Conservation (phyloP, 2,797 vertebrate genomes). For the Tenualosa ilisha region DNA sequence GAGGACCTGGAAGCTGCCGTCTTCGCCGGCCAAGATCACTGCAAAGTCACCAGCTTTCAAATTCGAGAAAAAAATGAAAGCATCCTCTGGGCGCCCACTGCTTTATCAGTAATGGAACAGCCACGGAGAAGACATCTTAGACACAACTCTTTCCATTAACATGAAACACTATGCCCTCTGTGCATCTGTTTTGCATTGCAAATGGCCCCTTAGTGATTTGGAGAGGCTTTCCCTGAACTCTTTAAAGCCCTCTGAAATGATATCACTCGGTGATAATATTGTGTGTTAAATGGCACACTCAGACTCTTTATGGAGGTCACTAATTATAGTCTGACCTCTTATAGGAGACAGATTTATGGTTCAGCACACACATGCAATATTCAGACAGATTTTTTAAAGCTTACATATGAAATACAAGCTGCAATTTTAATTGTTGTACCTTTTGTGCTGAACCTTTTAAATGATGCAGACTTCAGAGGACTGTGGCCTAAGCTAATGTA, state of each 20-base stretch:
- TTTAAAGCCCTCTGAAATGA: not conserved
- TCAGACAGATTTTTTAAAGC: not conserved
- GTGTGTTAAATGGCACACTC: not conserved
- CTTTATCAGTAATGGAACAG: conserved; percentile 10
- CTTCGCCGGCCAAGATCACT: not conserved
- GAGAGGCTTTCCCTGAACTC: not conserved
- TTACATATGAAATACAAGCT: not conserved
- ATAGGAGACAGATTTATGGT: not conserved
- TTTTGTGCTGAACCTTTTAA: not conserved
- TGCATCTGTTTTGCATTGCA: not conserved
- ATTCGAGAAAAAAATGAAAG: not conserved
- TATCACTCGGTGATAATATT: conserved; percentile 10
- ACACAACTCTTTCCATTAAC: not conserved
- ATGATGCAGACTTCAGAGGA: not conserved
- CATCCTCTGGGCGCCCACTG: not conserved
- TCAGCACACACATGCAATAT: not conserved
- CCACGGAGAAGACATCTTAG: not conserved
- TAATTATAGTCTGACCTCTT: conserved; percentile 5
- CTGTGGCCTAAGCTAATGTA: not conserved
- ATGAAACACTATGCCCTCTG: not conserved
- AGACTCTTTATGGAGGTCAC: not conserved
- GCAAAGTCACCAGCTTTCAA: not conserved
- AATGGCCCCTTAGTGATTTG: conserved; percentile 1
- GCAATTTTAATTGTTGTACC: not conserved
- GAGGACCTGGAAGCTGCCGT: not conserved